Base-by-base conservation (phyloP, 2,888 invertebrate genomes). In the Hydriomena furcata region DNA sequence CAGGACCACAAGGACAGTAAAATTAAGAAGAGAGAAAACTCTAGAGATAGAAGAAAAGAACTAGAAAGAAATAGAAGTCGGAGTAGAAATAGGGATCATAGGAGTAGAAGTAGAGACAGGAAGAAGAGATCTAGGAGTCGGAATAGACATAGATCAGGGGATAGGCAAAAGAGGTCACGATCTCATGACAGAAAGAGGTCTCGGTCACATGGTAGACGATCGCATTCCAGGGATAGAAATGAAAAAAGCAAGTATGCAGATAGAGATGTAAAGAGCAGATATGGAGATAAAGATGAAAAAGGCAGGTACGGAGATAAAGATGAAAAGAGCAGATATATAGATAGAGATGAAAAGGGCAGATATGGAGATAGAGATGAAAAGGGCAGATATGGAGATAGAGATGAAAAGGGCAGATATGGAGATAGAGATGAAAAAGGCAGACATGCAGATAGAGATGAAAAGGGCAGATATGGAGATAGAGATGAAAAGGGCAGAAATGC, bases 401-500 rank as follows among this genome's bases (percentile, higher is more conserved):
- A 76, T 4, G 79, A 68, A 43, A 62, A 68, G 7, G 79, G 62
- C 52, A 74, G 68, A 71, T 75, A 65, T 60, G 70, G 84, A 56
- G 70, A 78, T 8, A 25, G 24, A 17, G 25, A 37, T 37, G 25
- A 25, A 8, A 37, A 25, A 8, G 13, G 17, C 35, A 11, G 12
- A 13, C 28, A 21, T 17, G 28, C 20, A n/a, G 37, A 45, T 67
- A 72, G 67, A 71, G 50, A 84, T 73, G 45, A 50, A 60, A 6
- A 77, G 71, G 38, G 82, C 5, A 20, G 12, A 32, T 41, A 32
- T 17, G 59, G 61, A 37, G 78, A 79, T n/a, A 77, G 74, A 37
- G 70, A 74, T 32, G 55, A 48, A 20, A 65, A 53, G 45, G 54
- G 0, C 60, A 57, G 65, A 35, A 52, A 54, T 50, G 55, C 63